These are phyloP conservation scores for Nycticorax nycticorax DNA, from an alignment of 2,113 vertebrate genomes.

Conservation along the genomic window DNA sequence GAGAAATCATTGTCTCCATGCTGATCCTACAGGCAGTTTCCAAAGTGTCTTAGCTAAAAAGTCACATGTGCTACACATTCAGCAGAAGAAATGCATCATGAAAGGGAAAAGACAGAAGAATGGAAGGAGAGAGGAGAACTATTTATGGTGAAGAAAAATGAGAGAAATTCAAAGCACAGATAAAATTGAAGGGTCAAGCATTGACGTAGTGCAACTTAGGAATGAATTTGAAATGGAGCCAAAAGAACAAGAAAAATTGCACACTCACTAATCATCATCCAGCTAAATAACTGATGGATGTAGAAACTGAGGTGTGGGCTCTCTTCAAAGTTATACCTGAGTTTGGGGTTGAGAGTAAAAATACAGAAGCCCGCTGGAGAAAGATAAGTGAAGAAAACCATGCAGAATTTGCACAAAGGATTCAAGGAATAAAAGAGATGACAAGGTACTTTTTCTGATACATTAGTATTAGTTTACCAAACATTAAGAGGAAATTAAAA, in stretches of 20 bases:
- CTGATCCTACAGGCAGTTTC: neutral
- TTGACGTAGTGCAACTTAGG: rapidly evolving
- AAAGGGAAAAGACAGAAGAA: neutral
- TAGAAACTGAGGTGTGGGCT: rapidly evolving
- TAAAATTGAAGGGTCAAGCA: neutral
- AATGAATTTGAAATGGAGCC: neutral
- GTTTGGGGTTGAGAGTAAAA: neutral
- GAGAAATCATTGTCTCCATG: neutral
- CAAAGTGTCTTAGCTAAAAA: neutral
- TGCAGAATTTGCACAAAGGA: neutral
- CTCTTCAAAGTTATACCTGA: neutral
- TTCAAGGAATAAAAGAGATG: neutral
- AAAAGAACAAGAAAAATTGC: neutral
- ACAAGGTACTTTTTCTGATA: neutral
- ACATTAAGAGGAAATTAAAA: neutral
- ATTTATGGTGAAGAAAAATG: neutral
- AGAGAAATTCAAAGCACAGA: neutral
- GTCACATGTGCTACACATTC: neutral
- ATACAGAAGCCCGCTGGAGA: neutral
- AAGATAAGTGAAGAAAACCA: neutral
- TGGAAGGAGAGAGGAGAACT: neutral
- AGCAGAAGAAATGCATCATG: neutral
- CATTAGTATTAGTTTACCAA: neutral
- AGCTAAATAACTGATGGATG: neutral
- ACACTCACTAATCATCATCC: neutral